Base-by-base conservation (phyloP, 2,797 vertebrate genomes). In the Phalloptychus januarius region DNA sequence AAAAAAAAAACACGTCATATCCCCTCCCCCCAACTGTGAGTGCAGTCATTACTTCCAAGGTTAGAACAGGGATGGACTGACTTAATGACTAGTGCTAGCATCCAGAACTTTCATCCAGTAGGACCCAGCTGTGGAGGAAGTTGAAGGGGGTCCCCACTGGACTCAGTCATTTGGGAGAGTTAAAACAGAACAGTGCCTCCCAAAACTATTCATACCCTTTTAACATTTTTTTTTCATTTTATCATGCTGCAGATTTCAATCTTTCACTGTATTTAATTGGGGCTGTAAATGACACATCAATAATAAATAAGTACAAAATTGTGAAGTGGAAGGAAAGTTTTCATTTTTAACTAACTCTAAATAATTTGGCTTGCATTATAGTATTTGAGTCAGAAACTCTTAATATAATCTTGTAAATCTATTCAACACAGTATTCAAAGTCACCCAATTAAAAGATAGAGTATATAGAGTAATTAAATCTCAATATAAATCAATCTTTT, bases 1-100 rank as follows among this genome's bases (percentile, higher is more conserved):
- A 79, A 16, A 33, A 16, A 56, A 28, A 84, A 81, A 71, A 82
- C 87, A 77, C 79, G 70, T 79, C 54, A 81, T 76, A 82, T 80
- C 83, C 81, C 90, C 84, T 80, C 83, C 79, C 90, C 82, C 81
- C 90, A 80, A 86, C 90, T 78, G 88, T 18, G 87, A 88, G 78
- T 58, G 84, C 87, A 84, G 86, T 90, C 92, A 87, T 92, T 91
- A 87, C 80, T 90, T 87, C 79, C 85, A 85, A 89, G 86, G 89
- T 90, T 86, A 89, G 83, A 52, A 69, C 76, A 80, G 82, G 71
- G 63, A 61, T 70, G 80, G 74, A 81, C 28, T 25, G 65, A 52
- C 74, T 85, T 81, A 63, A 73, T 79, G 28, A 42, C 23, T 46
- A 63, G 56, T 20, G 11, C 38, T 46, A 84, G 45, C 79, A 81